These are phyloP conservation scores for Spilosoma lubricipeda DNA, from an alignment of 2,888 invertebrate species.

Conservation along the genomic window DNA sequence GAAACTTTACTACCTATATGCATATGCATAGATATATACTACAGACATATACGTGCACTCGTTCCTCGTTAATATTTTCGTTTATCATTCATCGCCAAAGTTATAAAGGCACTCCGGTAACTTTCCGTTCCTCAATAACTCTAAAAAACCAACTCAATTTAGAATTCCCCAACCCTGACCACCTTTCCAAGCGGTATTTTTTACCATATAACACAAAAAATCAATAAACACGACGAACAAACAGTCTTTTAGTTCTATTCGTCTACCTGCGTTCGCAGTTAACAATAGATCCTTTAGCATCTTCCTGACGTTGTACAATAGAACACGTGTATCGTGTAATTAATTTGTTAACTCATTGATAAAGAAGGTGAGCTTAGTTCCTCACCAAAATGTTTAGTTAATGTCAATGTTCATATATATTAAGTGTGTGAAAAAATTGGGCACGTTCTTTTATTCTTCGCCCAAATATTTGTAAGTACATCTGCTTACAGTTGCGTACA, in stretches of 20 bases:
- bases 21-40: neutral
- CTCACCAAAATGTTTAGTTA: neutral
- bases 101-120: neutral
- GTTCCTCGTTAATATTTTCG: neutral
- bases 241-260: constrained; percentile 8
- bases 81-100: neutral
- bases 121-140: neutral
- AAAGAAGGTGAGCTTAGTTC: constrained; percentile 16
- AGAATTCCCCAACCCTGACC: constrained; percentile 18
- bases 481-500: too few species aligned
- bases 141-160: neutral
- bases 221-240: constrained; percentile 22
- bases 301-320: constrained; percentile 25
- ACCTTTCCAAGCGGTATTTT: constrained; percentile 1
- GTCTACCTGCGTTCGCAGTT: constrained; percentile 33
- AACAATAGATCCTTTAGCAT: constrained; percentile 38
- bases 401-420: neutral
- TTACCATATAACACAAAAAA: constrained; percentile 23
- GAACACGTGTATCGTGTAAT: constrained; percentile 40
- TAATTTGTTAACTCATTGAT: constrained; percentile 34
- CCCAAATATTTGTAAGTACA: too few species aligned
- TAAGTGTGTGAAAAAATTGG: neutral
- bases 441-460: neutral
- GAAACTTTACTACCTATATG: neutral
- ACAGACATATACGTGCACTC: neutral